Conservation (phyloP, 2,113 vertebrate genomes). For the Tachysurus vachellii region DNA sequence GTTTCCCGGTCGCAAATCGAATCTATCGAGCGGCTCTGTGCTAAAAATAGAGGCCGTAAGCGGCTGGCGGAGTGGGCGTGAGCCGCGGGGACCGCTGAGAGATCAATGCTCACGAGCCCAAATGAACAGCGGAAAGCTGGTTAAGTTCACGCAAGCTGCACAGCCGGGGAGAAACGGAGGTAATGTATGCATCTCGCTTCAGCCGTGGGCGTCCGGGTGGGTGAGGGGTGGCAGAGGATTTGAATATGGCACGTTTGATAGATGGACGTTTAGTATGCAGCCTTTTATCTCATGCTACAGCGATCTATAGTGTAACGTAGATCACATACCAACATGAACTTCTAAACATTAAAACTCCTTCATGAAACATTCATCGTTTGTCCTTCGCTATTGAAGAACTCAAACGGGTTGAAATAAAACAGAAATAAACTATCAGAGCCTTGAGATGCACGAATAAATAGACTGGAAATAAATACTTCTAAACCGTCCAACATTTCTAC, state of each 20-base stretch:
- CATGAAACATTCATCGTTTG: neutral
- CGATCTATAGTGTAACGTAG: neutral
- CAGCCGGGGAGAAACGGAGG: neutral
- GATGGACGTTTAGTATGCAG: neutral
- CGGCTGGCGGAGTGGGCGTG: slow-evolving; percentile 9
- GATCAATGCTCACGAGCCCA: slow-evolving; percentile 38
- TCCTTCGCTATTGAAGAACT: too few relatives aligned
- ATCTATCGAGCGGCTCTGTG: slow-evolving; percentile 21
- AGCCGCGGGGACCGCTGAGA: neutral
- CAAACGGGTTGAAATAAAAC: too few relatives aligned
- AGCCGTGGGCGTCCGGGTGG: neutral
- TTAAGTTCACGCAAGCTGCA: slow-evolving; percentile 8
- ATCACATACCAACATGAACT: neutral
- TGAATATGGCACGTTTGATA: neutral
- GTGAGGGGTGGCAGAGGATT: neutral
- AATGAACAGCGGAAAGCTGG: slow-evolving; percentile 36
- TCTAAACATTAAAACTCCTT: neutral
- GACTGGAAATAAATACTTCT: too few relatives aligned
- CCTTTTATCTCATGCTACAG: neutral
- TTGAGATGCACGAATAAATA: too few relatives aligned
- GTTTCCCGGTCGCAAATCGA: slow-evolving; percentile 16
- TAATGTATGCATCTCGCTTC: slow-evolving; percentile 6
- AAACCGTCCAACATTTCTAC: too few relatives aligned
- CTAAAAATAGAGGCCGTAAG: slow-evolving; percentile 35
- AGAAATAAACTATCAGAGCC: too few relatives aligned